A percentile compares a stretch with the other conserved stretches of the same genome.
Evolutionary conservation across 1,140 invertebrate species (phyloP).

Genomic region (Scaptomyza montana): DNA sequence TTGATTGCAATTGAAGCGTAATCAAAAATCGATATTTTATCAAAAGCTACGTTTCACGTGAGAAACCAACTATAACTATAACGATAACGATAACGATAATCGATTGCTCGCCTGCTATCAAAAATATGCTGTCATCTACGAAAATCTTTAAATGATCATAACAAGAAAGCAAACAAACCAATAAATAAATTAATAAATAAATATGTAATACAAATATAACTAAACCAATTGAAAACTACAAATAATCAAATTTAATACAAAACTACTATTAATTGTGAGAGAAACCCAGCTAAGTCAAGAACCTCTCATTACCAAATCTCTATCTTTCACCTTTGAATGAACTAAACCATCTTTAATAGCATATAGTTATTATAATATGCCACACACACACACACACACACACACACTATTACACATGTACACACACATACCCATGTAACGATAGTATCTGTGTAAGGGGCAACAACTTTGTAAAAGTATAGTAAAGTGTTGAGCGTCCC

Average conservation of each 20-base stretch:
- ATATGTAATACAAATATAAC: background rate
- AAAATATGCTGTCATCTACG: conserved; percentile 70
- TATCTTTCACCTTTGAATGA: conserved; percentile 8
- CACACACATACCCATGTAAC: conserved; percentile 29
- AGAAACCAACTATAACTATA: conserved; percentile 43
- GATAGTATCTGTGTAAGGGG: conserved; percentile 19
- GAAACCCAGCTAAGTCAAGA: conserved; percentile 17
- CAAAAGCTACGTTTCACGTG: conserved; percentile 54
- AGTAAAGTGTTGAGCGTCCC: conserved; percentile 76
- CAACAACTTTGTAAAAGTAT: conserved; percentile 73
- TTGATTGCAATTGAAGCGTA: conserved; percentile 52
- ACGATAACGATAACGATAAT: conserved; percentile 56
- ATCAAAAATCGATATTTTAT: conserved; percentile 82
- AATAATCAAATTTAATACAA: conserved; percentile 78
- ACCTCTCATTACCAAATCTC: conserved; percentile 5
- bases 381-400: conserved; percentile 26
- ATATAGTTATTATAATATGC: conserved; percentile 32
- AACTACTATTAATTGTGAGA: conserved; percentile 45
- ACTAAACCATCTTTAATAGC: background rate
- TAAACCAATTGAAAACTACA: conserved; percentile 24
- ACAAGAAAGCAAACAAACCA: background rate
- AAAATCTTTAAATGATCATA: conserved; percentile 17
- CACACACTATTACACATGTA: no score
- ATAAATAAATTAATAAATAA: background rate
- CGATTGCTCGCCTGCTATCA: conserved; percentile 68